A percentile compares a stretch with the other conserved stretches of the same genome.
phyloP scores from a whole-genome alignment of 2,888 invertebrate species.

The Villa cingulata region DNA sequence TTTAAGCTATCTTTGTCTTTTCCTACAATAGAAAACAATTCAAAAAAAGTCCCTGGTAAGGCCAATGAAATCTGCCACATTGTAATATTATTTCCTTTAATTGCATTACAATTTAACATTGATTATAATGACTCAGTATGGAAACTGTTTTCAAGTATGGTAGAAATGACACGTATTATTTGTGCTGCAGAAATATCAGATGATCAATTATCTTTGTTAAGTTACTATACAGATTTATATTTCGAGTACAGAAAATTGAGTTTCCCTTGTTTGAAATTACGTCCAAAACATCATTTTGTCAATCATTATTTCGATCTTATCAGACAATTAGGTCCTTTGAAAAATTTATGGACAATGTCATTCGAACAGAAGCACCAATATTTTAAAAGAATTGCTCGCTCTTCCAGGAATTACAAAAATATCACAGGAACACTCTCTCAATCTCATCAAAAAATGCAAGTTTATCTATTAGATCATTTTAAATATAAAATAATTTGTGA shows the following conservation, averaged over 20 bases:
- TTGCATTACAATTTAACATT: neutral
- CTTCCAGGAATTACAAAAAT: conserved; percentile 15
- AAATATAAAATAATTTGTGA: neutral
- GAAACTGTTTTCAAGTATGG: neutral
- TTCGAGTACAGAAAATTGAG: conserved; percentile 4
- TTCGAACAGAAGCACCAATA: conserved; percentile 20
- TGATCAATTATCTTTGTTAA: neutral
- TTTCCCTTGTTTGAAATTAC: conserved; percentile 8
- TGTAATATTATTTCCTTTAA: neutral
- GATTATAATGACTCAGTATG: neutral
- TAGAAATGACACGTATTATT: conserved; percentile 1
- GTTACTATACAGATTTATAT: conserved; percentile 1
- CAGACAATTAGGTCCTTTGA: conserved; percentile 9
- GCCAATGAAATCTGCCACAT: neutral
- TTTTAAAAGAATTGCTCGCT: conserved; percentile 15
- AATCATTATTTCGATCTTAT: conserved; percentile 11
- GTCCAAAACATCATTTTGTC: conserved; percentile 10
- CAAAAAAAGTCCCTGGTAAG: conserved; percentile 3
- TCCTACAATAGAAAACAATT: neutral
- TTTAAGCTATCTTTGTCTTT: neutral
- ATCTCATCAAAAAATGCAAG: neutral
- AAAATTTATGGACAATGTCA: conserved; percentile 10
- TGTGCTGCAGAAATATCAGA: neutral
- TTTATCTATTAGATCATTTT: neutral
- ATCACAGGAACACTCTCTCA: neutral